A percentile compares a stretch with the other conserved stretches of the same genome.
Conservation (phyloP, 2,888 invertebrate genomes). For the Deroplatys truncata region DNA sequence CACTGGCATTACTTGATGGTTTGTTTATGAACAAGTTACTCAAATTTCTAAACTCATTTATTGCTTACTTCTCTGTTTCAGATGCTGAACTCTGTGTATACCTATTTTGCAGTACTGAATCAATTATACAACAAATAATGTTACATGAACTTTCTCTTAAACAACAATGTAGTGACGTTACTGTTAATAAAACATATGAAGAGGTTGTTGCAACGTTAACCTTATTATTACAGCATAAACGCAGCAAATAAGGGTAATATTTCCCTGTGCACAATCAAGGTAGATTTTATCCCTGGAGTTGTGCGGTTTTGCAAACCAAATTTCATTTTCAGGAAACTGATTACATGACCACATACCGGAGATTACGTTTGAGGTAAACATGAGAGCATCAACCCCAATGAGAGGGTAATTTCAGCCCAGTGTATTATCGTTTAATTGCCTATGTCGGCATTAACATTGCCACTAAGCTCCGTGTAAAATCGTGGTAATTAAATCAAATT, state of each 20-base stretch:
- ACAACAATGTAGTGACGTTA: no score
- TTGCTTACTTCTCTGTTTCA: background rate
- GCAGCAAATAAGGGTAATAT: background rate
- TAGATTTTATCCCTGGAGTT: background rate
- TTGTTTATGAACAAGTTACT: no score
- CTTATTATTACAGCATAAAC: background rate
- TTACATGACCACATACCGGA: background rate
- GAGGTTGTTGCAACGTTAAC: no score
- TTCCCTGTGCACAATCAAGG: background rate
- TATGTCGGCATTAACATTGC: background rate
- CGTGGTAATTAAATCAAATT: background rate
- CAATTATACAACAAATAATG: background rate
- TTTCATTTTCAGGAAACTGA: background rate
- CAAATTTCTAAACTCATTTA: no score
- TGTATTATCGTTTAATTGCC: background rate
- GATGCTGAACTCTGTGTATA: constrained; percentile 9
- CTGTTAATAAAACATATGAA: no score
- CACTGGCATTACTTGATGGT: no score
- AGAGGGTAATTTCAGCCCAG: background rate
- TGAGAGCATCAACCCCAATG: no score
- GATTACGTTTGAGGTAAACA: background rate
- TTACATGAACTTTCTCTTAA: background rate
- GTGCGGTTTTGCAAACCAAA: background rate
- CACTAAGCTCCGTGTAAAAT: background rate
- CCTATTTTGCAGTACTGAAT: constrained; percentile 7